Evolutionary conservation across 2,888 invertebrate species (phyloP), one percentile per base, ranked within the genome.

Genomic region (Drosophila rubida): DNA sequence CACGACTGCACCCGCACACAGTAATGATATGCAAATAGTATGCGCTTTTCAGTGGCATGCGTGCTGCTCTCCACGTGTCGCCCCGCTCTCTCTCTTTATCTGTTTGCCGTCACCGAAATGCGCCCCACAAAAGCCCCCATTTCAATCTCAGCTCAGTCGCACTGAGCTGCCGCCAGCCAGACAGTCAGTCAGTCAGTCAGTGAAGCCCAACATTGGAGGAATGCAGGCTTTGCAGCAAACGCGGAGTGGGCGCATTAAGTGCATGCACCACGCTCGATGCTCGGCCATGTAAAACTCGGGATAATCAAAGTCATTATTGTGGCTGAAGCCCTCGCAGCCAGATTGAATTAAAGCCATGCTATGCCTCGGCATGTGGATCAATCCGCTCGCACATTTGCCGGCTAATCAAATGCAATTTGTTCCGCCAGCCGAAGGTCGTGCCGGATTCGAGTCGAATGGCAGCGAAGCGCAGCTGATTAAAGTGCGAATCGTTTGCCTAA

Each of bases 21-120:
- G 79, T 85, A 84, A 85, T 84, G 85, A 79, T 83, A 83, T 84
- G 83, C 85, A 83, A 84, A 84, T 83, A 84, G 83, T 60, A 71
- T 83, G 83, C 81, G 75, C 81, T 83, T 82, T 84, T 78, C 79
- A 69, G 61, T 57, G 63, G 32, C 74, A 78, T 49, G 23, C 54
- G 51, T 61, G 35, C 30, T 41, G 19, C 25, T 42, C n/a, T 19
- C n/a, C 16, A 14, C 42, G 8, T 13, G 9, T 46, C n/a, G 30
- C 19, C 27, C 19, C 37, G 25, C 30, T 59, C 65, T n/a, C n/a
- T n/a, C n/a, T n/a, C n/a, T n/a, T n/a, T n/a, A n/a, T n/a, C n/a
- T 69, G 63, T 72, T 59, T 69, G 61, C 77, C 61, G 62, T 68
- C 71, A 68, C 63, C 66, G 39, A 71, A 72, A 78, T 64, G 64